A percentile compares a stretch with the other conserved stretches of the same genome.
Conservation (phyloP, 2,888 invertebrate species). For the Autographa gamma region DNA sequence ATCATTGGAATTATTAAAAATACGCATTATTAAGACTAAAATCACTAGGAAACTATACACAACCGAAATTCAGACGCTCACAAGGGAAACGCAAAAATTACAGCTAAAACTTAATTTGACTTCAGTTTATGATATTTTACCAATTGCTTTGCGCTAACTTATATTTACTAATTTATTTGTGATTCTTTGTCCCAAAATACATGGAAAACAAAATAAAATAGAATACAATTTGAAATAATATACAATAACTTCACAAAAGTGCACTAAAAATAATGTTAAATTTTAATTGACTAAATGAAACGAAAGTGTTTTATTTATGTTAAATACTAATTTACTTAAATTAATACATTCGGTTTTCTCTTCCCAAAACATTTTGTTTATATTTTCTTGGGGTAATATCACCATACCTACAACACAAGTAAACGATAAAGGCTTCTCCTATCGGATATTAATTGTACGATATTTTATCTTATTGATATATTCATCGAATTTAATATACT, state of each 20-base stretch:
- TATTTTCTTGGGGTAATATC: conserved; percentile 34
- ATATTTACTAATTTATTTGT: conserved; percentile 20
- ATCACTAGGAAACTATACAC: conserved; percentile 66
- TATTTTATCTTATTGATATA: conserved; percentile 59
- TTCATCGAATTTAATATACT: conserved; percentile 59
- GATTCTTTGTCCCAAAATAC: conserved; percentile 24
- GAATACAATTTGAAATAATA: neutral
- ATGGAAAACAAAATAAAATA: conserved; percentile 3
- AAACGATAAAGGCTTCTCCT: conserved; percentile 50
- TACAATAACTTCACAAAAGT: neutral
- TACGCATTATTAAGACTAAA: conserved; percentile 57
- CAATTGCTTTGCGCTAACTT: conserved; percentile 67
- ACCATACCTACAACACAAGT: conserved; percentile 40
- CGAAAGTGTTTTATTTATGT: neutral
- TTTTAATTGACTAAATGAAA: conserved; percentile 4
- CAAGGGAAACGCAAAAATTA: conserved; percentile 53
- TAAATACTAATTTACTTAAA: neutral
- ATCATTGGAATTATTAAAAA: conserved; percentile 56
- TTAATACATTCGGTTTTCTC: conserved; percentile 28
- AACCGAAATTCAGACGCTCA: conserved; percentile 73
- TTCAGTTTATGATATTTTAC: conserved; percentile 75
- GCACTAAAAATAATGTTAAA: neutral
- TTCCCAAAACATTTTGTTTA: conserved; percentile 45
- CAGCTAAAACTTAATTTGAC: conserved; percentile 80
- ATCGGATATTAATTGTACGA: conserved; percentile 52